Evolutionary conservation across 2,113 vertebrate genomes (phyloP).

Genomic region (Xiphophorus couchianus): DNA sequence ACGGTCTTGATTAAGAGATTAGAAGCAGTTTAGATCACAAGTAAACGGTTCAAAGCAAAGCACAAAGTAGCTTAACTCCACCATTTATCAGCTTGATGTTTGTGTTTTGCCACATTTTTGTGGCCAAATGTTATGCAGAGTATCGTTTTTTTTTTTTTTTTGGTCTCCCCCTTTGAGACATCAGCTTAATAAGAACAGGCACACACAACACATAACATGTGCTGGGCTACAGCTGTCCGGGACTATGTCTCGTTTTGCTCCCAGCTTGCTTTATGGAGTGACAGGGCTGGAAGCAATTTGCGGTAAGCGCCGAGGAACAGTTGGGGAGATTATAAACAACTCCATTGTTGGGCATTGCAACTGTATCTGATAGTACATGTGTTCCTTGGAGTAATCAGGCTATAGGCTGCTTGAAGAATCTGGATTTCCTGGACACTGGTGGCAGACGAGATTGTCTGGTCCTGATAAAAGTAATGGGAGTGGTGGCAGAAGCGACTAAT

Average conservation of each 20-base stretch:
- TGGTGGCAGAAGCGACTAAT: conserved; percentile 63
- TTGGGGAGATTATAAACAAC: conserved; percentile 64
- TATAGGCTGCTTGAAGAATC: conserved; percentile 48
- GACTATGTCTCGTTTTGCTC: conserved; percentile 57
- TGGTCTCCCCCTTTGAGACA: conserved; percentile 7
- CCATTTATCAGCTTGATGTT: conserved; percentile 18
- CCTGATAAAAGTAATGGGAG: conserved; percentile 68
- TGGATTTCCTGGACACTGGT: conserved; percentile 60
- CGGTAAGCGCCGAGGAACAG: conserved; percentile 42
- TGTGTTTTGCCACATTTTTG: conserved; percentile 10
- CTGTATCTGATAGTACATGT: conserved; percentile 67
- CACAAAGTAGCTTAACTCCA: neutral
- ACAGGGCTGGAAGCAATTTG: conserved; percentile 75
- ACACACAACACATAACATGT: conserved; percentile 65
- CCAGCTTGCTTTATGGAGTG: conserved; percentile 45
- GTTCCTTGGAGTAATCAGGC: conserved; percentile 74
- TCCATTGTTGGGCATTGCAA: conserved; percentile 50
- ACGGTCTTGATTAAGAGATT: neutral
- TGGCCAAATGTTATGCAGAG: conserved; percentile 1
- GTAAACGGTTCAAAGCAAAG: neutral
- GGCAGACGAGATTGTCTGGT: conserved; percentile 64
- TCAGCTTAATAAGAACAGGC: conserved; percentile 55
- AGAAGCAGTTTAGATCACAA: neutral
- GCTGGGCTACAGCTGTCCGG: conserved; percentile 40
- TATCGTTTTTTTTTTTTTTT: neutral